Percentiles rank a stretch among this genome's conserved stretches.
phyloP scores from a whole-genome alignment of 1,140 invertebrate species.

The Latrodectus geometricus region DNA sequence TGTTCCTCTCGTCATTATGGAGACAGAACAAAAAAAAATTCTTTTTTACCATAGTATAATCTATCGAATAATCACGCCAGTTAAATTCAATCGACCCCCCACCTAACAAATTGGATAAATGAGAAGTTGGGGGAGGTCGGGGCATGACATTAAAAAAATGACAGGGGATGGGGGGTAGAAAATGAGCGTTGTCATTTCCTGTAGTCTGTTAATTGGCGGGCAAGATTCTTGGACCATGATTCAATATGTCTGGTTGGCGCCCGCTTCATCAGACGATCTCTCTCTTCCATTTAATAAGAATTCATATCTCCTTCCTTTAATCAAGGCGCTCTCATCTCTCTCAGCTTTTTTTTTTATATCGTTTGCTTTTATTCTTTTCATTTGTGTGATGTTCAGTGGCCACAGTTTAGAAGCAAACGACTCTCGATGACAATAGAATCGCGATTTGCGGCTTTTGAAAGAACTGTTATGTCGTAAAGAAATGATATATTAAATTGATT shows the following conservation, averaged over 20 bases:
- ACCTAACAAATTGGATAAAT: not conserved
- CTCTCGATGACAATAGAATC: not conserved
- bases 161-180: not conserved
- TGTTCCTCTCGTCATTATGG: too few relatives aligned
- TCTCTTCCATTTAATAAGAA: conserved; percentile 39
- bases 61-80: not conserved
- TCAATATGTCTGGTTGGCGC: conserved; percentile 42
- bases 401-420: not conserved
- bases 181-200: conserved; percentile 40
- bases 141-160: not conserved
- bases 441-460: not conserved
- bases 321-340: conserved; percentile 6
- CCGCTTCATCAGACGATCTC: conserved; percentile 22
- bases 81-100: conserved; percentile 1
- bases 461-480: too few relatives aligned
- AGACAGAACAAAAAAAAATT: too few relatives aligned
- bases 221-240: conserved; percentile 38
- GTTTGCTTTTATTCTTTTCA: not conserved
- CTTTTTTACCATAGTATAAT: too few relatives aligned
- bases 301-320: conserved; percentile 45
- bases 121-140: not conserved
- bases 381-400: not conserved
- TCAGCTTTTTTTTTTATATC: not conserved
- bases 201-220: conserved; percentile 26
- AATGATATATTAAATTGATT: too few relatives aligned